Evolutionary conservation across 2,797 vertebrate genomes (phyloP).

Genomic region (Staurois parvus): DNA sequence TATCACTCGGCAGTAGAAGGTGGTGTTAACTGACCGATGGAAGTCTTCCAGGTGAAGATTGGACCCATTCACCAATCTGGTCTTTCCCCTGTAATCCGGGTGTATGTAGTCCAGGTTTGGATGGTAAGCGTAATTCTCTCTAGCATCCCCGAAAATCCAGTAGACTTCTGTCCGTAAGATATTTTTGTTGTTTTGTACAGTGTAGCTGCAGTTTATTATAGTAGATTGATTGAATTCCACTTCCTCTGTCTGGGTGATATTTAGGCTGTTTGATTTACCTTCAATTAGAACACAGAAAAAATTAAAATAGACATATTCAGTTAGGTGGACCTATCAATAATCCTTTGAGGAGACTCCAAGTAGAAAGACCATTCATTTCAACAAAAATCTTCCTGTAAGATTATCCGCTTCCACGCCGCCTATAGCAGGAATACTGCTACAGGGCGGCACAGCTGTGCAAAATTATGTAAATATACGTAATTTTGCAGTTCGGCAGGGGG

Average conservation of each 20-base stretch:
- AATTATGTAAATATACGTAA: too few relatives aligned
- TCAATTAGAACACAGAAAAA: background rate
- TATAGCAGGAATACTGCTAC: too few relatives aligned
- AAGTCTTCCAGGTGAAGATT: slow-evolving; percentile 36
- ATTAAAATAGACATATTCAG: too few relatives aligned
- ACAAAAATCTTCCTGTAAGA: too few relatives aligned
- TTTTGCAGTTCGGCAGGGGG: too few relatives aligned
- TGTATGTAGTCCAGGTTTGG: slow-evolving; percentile 41
- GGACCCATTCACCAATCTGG: slow-evolving; percentile 2
- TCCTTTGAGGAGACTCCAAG: too few relatives aligned
- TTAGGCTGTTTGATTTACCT: background rate
- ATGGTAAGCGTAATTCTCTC: slow-evolving; percentile 37
- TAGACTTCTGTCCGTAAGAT: slow-evolving; percentile 4
- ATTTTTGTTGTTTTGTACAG: background rate
- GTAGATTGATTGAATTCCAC: background rate
- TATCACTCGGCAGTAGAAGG: slow-evolving; percentile 40
- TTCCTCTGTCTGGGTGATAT: slow-evolving; percentile 18
- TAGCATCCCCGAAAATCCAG: slow-evolving; percentile 26
- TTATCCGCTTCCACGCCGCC: too few relatives aligned
- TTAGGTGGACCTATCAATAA: too few relatives aligned
- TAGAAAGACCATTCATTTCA: too few relatives aligned
- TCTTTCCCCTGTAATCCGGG: slow-evolving; percentile 16
- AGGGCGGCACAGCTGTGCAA: too few relatives aligned
- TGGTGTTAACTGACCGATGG: slow-evolving; percentile 13
- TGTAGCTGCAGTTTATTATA: slow-evolving; percentile 36